Evolutionary conservation across 37 sponge, comb jelly and placozoan species (phyloP), one percentile per base, ranked within the genome.

Genomic region (Ephydatia muelleri): DNA sequence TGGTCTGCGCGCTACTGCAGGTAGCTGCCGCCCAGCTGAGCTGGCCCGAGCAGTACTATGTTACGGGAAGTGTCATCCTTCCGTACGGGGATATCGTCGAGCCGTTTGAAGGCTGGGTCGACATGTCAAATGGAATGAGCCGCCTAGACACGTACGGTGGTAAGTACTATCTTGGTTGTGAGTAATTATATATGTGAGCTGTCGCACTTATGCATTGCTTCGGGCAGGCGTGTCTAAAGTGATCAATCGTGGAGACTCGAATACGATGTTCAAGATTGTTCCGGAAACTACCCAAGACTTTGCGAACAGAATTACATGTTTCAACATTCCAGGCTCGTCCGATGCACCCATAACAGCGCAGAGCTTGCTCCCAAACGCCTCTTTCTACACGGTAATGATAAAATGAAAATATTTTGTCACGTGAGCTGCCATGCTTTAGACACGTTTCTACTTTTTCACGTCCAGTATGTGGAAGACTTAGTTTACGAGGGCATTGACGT

Each of bases 41-140:
- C 35, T 89, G 83, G 85, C 90, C 87, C 23, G 67, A 80, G n/a
- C 40, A 80, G 26, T 97, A 97, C 73, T 70, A 78, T n/a, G 90
- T 78, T 0, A 87, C 28, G 0, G 97, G 97, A 2, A 0, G 0
- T 0, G 84, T 97, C 69, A 34, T 43, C 72, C 78, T 97, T 47
- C 97, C 97, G 3, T 93, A 95, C 66, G 98, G 92, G 0, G 88
- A 90, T 29, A 88, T 98, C 19, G 69, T 22, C 13, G 98, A 98
- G 68, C 96, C 96, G 21, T 98, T 91, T 74, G 91, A 91, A 35
- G 94, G 91, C 35, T 92, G 84, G 81, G 89, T 91, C 6, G 91
- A 94, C 83, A 71, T 83, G 76, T 27, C 2, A 31, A 68, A 38
- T 30, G 85, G 83, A 68, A 90, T 34, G 79, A 95, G 98, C 68